A percentile compares a stretch with the other conserved stretches of the same genome.
phyloP scores from a whole-genome alignment of 2,888 invertebrate species.

The Epinotia ramella region DNA sequence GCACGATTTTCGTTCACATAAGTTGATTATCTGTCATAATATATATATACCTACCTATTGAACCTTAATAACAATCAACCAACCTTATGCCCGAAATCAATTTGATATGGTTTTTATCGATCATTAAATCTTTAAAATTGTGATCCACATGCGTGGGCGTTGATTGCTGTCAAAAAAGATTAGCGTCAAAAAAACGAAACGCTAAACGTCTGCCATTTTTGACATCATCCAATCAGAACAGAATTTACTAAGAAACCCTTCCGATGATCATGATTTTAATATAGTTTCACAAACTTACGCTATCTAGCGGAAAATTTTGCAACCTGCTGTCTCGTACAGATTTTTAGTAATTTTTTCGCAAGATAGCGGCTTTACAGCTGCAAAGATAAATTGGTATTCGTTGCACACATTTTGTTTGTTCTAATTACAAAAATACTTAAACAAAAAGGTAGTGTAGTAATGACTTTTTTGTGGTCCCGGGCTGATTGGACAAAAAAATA shows the following conservation, averaged over 20 bases:
- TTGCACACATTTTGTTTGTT: constrained; percentile 59
- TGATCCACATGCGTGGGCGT: constrained; percentile 39
- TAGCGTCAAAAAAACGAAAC: constrained; percentile 34
- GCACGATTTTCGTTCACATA: too few relatives aligned
- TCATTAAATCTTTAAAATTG: constrained; percentile 27
- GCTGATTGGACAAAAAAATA: constrained; percentile 66
- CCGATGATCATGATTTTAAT: constrained; percentile 59
- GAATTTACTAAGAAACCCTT: constrained; percentile 67
- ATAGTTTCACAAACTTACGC: constrained; percentile 32
- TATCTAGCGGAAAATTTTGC: background rate
- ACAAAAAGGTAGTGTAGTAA: constrained; percentile 59
- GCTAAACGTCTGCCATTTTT: constrained; percentile 51
- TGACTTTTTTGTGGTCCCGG: constrained; percentile 70
- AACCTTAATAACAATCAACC: constrained; percentile 9
- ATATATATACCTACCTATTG: too few relatives aligned
- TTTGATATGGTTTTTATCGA: constrained; percentile 32
- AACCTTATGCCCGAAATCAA: constrained; percentile 23
- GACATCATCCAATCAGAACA: constrained; percentile 72
- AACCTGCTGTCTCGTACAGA: background rate
- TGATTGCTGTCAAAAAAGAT: constrained; percentile 32
- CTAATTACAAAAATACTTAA: constrained; percentile 69
- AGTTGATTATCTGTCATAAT: background rate
- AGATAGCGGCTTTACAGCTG: background rate
- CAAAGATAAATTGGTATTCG: constrained; percentile 19
- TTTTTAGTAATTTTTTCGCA: background rate